Base-by-base conservation (phyloP, 2,113 vertebrate species). In the Prunella fulvescens region DNA sequence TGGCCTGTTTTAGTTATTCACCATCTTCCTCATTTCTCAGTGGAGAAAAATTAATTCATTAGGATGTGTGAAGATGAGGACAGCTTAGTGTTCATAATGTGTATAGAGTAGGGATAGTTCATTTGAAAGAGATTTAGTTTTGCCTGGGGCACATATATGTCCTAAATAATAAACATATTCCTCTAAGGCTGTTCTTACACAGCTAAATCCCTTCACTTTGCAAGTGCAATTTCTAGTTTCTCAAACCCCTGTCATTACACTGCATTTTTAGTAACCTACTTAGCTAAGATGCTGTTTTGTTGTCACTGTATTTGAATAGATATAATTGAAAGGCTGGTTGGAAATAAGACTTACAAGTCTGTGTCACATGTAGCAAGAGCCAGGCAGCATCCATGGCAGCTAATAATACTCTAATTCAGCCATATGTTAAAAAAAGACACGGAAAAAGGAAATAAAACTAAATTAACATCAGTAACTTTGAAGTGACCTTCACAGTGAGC, bases 211-310 rank as follows among this genome's bases (percentile, higher is more conserved):
- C 45, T 31, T 79, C 71, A 67, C 44, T 87, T 48, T 57, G 23
- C 31, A 88, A 93, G 72, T 58, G n/a, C 12, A 57, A 44, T 76
- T 93, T 40, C 77, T 77, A 48, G 26, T 58, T 94, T 74, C 81
- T 92, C 70, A 94, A 69, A 37, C 42, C 74, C 29, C 81, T 73
- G 71, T 45, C 29, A 80, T 37, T 72, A 85, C 58, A 77, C 1
- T 73, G 56, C 86, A 73, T 74, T 93, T 95, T 72, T 92, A 74
- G 73, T 91, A 96, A 95, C 58, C 83, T 81, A 92, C 62, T 95
- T 79, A 81, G 35, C 58, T 9, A 53, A 80, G n/a, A 48, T 44
- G 67, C 39, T 44, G 22, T 39, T 56, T 88, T 83, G 31, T 54
- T 87, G 47, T 72, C 70, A 39, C 45, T 78, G 37, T 39, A 48